Evolutionary conservation across 2,888 invertebrate genomes (phyloP), one percentile per base, ranked within the genome.

Genomic region (Orchesellides sinensis): DNA sequence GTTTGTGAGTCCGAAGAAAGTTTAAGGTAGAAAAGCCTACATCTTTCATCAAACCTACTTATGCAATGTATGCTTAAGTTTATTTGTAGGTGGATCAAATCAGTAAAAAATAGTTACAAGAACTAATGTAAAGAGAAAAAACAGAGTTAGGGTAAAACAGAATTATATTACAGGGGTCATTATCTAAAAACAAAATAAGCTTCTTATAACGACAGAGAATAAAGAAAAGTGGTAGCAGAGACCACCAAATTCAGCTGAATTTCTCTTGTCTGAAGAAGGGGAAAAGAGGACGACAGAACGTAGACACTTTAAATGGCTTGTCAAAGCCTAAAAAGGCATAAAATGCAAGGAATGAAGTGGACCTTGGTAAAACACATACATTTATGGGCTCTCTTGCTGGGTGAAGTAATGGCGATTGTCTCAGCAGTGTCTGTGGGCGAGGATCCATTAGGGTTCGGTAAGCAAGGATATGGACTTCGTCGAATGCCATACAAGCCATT

Each of bases 401-500:
- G 63, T 3, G 49, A 69, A 40, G 17, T 69, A 32, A 19, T 70
- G 23, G 45, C 63, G 1, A 8, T 69, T 17, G 63, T 32, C 6
- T 68, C 59, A 29, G 40, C 66, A 1, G 63, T 63, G 3, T 47
- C 82, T 23, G 75, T 77, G 25, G 70, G 70, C 49, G 74, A 75
- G 35, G 54, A 70, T 40, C 27, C 49, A 14, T 27, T 65, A 21
- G 77, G 65, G 2, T 75, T 17, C 45, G 56, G 52, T 5, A 69
- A 75, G 52, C 82, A 82, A 72, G 75, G 75, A 5, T 75, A 52
- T 63, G 82, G 82, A 23, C 45, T 82, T 40, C 82, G 63, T 4
- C 75, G 70, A 35, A 14, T 82, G 35, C 74, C 81, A 17, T 82
- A 70, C 70, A 82, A 82, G 75, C 70, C 82, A 45, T 19, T 73